These are phyloP conservation scores for Myotis planiceps DNA, from an alignment of 2,797 vertebrate genomes.

Conservation along the genomic window DNA sequence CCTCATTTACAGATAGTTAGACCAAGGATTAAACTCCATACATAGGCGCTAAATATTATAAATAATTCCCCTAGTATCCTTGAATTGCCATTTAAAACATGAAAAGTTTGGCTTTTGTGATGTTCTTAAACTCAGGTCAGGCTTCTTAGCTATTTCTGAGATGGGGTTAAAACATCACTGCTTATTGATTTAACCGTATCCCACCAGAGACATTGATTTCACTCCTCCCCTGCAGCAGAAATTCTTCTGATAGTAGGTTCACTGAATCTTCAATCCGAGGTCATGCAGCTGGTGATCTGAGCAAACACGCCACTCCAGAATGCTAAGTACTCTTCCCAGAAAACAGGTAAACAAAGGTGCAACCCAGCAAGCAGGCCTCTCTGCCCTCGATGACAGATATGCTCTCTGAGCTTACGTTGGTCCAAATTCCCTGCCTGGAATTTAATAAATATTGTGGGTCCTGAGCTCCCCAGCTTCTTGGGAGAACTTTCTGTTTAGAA, in stretches of 20 bases:
- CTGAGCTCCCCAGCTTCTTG: background rate
- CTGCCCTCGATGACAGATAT: background rate
- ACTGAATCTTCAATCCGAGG: slow-evolving; percentile 17
- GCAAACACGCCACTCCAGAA: background rate
- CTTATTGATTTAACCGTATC: slow-evolving; percentile 33
- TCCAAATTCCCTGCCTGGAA: background rate
- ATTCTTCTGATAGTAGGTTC: background rate
- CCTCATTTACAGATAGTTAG: background rate
- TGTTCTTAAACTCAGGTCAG: background rate
- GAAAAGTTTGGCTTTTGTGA: background rate
- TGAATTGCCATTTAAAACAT: background rate
- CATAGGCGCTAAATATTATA: background rate
- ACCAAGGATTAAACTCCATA: background rate
- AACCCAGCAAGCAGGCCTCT: background rate
- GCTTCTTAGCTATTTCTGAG: background rate
- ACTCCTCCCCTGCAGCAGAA: background rate
- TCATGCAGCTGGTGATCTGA: background rate
- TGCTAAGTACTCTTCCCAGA: background rate
- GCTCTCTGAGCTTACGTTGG: background rate
- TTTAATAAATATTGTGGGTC: background rate
- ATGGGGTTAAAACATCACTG: background rate
- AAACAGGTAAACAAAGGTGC: background rate
- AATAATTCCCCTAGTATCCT: background rate
- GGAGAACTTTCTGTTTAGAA: slow-evolving; percentile 44
- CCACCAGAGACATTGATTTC: background rate